Conservation (phyloP, 1,140 invertebrate species). For the Diprion similis region DNA sequence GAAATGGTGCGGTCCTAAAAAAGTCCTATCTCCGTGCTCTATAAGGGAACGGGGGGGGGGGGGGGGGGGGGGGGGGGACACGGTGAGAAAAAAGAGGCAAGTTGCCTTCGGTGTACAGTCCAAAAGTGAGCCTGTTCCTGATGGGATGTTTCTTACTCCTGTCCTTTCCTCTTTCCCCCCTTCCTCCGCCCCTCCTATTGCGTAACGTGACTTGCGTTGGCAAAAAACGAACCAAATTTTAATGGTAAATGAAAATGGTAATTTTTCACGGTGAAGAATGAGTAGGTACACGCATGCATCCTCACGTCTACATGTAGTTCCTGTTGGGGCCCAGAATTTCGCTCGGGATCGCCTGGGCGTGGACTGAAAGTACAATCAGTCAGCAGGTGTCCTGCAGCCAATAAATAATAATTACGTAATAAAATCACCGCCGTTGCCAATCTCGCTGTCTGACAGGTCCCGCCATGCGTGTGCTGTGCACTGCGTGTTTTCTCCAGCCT, state of each 20-base stretch:
- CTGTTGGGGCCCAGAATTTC: background rate
- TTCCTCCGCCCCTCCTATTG: too few species aligned
- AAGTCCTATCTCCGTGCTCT: too few species aligned
- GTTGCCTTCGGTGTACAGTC: too few species aligned
- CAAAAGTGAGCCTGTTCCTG: too few species aligned
- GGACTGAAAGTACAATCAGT: background rate
- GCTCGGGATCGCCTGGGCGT: background rate
- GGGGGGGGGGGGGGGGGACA: too few species aligned
- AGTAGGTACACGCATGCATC: background rate
- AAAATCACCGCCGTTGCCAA: background rate
- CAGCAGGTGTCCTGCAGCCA: constrained; percentile 3
- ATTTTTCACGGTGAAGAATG: background rate
- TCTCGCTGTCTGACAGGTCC: background rate
- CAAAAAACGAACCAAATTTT: background rate
- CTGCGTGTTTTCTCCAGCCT: too few species aligned
- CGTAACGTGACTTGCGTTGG: too few species aligned
- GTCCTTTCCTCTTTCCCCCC: too few species aligned
- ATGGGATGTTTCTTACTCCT: too few species aligned
- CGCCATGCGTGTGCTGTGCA: background rate
- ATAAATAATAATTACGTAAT: constrained; percentile 8
- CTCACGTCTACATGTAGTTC: background rate
- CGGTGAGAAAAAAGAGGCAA: too few species aligned
- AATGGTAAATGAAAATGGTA: background rate
- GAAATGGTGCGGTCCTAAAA: too few species aligned
- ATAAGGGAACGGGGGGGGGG: too few species aligned